A percentile compares a stretch with the other conserved stretches of the same genome.
phyloP scores from a whole-genome alignment of 2,797 vertebrate species.

The Orestias chungarensis region DNA sequence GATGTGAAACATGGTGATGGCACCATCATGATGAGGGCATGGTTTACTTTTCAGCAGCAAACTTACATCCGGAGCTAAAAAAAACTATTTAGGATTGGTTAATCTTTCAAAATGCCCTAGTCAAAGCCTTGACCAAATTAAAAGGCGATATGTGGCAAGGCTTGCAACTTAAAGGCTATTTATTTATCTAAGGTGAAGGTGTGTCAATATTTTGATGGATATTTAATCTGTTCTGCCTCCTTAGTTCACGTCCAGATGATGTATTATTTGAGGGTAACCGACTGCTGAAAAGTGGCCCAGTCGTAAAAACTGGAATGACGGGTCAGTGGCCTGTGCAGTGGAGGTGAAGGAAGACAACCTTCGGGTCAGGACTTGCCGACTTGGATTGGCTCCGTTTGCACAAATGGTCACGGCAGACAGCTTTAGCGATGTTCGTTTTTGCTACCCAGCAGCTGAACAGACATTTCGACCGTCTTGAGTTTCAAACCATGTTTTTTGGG shows the following conservation, averaged over 20 bases:
- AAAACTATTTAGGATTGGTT: neutral
- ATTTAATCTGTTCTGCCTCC: slow-evolving; percentile 53
- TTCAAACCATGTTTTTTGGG: slow-evolving; percentile 11
- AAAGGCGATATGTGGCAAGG: neutral
- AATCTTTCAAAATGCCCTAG: neutral
- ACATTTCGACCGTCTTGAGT: slow-evolving; percentile 45
- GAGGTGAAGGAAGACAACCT: slow-evolving; percentile 63
- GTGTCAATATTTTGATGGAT: neutral
- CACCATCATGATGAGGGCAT: neutral
- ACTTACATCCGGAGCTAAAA: neutral
- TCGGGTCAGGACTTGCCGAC: slow-evolving; percentile 47
- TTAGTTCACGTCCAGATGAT: slow-evolving; percentile 42
- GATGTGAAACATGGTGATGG: neutral
- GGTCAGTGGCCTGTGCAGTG: slow-evolving; percentile 50
- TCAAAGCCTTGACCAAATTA: neutral
- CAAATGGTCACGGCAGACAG: slow-evolving; percentile 35
- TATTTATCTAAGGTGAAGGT: no score
- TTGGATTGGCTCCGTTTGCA: slow-evolving; percentile 52
- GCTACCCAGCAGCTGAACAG: slow-evolving; percentile 51
- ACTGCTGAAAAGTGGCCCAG: slow-evolving; percentile 55
- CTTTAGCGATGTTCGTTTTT: slow-evolving; percentile 52
- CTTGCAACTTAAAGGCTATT: neutral
- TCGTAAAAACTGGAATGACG: slow-evolving; percentile 66
- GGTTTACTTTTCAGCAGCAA: neutral
- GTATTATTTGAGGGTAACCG: slow-evolving; percentile 44